Percentiles rank a stretch among this genome's conserved stretches.
phyloP scores from a whole-genome alignment of 1,140 invertebrate species.

The Colletes gigas region DNA sequence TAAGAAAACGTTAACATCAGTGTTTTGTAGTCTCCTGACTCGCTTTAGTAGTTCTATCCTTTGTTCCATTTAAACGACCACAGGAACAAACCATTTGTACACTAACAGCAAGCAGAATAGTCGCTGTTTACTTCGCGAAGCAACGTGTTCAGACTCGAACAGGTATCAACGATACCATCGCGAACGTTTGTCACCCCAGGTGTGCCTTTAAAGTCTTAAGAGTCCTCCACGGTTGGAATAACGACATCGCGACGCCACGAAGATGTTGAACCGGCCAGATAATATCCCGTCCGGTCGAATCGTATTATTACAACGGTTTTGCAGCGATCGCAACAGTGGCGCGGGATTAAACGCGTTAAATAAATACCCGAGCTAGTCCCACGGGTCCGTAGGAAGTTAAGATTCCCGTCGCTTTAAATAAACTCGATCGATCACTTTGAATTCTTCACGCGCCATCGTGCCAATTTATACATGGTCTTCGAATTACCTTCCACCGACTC shows the following conservation, averaged over 20 bases:
- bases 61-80: not conserved
- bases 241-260: no score
- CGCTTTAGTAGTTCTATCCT: no score
- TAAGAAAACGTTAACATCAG: no score
- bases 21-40: no score
- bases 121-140: slow-evolving; percentile 4
- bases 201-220: not conserved
- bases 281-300: not conserved
- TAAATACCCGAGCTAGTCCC: not conserved
- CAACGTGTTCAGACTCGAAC: slow-evolving; percentile 5
- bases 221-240: not conserved
- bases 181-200: not conserved
- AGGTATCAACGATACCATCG: slow-evolving; percentile 1
- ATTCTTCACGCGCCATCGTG: slow-evolving; percentile 35
- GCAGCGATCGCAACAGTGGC: not conserved
- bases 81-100: not conserved
- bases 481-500: slow-evolving; percentile 29
- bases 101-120: not conserved
- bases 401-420: slow-evolving; percentile 16
- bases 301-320: slow-evolving; percentile 2
- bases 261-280: not conserved
- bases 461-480: slow-evolving; percentile 45
- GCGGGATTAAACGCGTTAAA: not conserved
- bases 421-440: slow-evolving; percentile 21
- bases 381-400: no score